phyloP scores from a whole-genome alignment of 2,797 vertebrate genomes.

The Botia almorhae region DNA sequence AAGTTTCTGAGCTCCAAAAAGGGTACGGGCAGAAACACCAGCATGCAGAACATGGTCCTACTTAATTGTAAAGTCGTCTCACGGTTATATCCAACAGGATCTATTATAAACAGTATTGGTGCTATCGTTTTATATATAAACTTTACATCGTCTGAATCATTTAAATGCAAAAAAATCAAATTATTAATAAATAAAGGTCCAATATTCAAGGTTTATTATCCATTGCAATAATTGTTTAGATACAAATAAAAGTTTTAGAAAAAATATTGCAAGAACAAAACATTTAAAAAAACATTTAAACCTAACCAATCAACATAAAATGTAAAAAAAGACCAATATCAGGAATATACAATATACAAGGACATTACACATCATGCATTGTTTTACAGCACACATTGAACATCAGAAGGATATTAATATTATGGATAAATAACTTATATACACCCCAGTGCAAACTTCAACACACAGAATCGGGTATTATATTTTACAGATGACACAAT shows the following conservation, averaged over 20 bases:
- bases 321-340: not conserved
- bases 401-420: not conserved
- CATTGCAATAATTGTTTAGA: not conserved
- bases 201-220: slow-evolving; percentile 14
- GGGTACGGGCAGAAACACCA: slow-evolving; percentile 40
- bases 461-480: not conserved
- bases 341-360: not conserved
- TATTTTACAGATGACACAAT: not conserved
- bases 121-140: too few relatives aligned
- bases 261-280: slow-evolving; percentile 33
- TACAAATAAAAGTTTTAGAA: not conserved
- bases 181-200: not conserved
- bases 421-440: not conserved
- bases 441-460: not conserved
- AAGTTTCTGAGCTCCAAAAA: not conserved
- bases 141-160: not conserved
- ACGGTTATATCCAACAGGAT: too few relatives aligned
- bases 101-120: too few relatives aligned
- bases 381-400: not conserved
- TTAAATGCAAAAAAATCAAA: not conserved
- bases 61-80: not conserved
- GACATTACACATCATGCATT: not conserved
- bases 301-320: too few relatives aligned
- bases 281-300: not conserved
- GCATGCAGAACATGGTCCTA: too few relatives aligned